These are phyloP conservation scores for Melangyna quadrimaculata DNA, from an alignment of 2,888 invertebrate species.

Conservation along the genomic window DNA sequence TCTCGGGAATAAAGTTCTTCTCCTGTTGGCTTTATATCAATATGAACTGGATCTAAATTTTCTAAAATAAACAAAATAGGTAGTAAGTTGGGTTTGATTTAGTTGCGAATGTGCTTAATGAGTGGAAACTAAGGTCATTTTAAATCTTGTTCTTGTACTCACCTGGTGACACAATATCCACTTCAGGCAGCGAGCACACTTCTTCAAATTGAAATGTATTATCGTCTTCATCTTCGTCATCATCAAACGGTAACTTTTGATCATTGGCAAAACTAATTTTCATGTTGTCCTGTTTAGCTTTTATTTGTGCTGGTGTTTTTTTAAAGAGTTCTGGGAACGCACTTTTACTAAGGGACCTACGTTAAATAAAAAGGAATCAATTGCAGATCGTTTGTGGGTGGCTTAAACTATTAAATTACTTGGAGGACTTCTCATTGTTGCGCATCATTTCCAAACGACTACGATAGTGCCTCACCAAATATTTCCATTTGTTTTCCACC, in stretches of 20 bases:
- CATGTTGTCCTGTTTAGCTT: background rate
- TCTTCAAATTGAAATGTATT: constrained; percentile 47
- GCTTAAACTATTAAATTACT: background rate
- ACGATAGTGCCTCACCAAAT: constrained; percentile 52
- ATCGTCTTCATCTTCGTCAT: constrained; percentile 41
- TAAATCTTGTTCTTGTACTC: too few species aligned
- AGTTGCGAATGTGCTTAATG: too few species aligned
- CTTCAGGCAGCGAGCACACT: background rate
- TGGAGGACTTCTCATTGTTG: background rate
- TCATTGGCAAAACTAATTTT: constrained; percentile 57
- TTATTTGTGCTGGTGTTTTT: background rate
- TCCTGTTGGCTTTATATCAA: background rate
- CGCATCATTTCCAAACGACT: constrained; percentile 44
- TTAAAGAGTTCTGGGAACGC: constrained; percentile 45
- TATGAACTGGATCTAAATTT: background rate
- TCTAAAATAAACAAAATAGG: background rate
- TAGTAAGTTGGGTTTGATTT: too few species aligned
- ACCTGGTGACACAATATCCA: constrained; percentile 10
- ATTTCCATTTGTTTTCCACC: constrained; percentile 63
- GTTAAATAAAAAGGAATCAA: background rate
- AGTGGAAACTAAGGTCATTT: too few species aligned
- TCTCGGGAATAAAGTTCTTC: background rate
- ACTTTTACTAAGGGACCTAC: background rate
- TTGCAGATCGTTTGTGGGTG: background rate
- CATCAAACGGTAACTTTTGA: constrained; percentile 45